Percentiles rank a stretch among this genome's conserved stretches.
Conservation (phyloP, 2,797 vertebrate species). For the Propithecus deckenii region DNA sequence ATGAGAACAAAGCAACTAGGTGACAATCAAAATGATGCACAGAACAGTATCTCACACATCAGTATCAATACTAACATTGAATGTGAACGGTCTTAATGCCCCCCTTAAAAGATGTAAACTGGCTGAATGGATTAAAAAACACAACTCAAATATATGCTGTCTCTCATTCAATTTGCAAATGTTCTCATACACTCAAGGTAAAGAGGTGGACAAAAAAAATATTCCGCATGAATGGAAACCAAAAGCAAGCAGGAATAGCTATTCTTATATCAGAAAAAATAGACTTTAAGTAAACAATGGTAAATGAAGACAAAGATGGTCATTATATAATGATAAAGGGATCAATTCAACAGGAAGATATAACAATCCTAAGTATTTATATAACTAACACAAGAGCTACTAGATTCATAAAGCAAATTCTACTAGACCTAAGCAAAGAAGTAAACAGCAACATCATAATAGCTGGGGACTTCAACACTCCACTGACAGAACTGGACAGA, state of each 20-base stretch:
- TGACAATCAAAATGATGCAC: background rate
- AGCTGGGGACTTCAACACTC: background rate
- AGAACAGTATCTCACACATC: background rate
- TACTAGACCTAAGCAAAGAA: background rate
- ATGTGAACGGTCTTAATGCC: background rate
- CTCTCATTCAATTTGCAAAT: background rate
- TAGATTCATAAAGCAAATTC: background rate
- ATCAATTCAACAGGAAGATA: background rate
- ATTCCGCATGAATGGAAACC: background rate
- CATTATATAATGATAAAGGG: background rate
- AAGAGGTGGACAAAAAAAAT: background rate
- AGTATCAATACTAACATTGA: background rate
- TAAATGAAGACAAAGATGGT: background rate
- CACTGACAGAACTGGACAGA: background rate
- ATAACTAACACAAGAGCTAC: background rate
- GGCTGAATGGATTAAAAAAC: background rate
- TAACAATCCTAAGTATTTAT: background rate
- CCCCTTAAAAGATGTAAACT: background rate
- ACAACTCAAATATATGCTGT: background rate
- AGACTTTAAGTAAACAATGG: background rate
- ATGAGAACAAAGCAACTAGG: background rate
- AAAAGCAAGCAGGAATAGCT: background rate
- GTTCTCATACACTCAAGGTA: background rate
- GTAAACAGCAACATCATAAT: background rate
- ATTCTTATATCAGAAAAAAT: background rate